These are phyloP conservation scores for Enteromius viviparus DNA, from an alignment of 2,797 vertebrate species.

Conservation along the genomic window DNA sequence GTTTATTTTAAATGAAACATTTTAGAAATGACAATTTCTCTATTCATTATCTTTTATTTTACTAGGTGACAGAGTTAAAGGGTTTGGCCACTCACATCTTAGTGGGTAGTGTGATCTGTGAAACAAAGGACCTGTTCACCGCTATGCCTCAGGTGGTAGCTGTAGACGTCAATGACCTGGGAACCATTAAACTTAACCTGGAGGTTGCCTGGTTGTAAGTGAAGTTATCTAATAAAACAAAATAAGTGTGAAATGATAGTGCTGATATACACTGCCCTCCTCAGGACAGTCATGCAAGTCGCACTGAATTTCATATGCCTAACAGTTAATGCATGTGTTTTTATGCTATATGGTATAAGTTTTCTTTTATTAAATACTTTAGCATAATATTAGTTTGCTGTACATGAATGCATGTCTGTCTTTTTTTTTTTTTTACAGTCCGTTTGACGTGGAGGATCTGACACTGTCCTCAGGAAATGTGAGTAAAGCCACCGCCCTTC, in stretches of 20 bases:
- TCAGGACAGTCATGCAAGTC: constrained; percentile 52
- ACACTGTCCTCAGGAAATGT: constrained; percentile 89
- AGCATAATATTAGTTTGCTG: neutral
- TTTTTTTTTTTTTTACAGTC: constrained; percentile 71
- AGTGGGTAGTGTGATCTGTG: constrained; percentile 96
- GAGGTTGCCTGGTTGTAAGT: constrained; percentile 99
- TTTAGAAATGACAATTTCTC: neutral
- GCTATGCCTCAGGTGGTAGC: constrained; percentile 96
- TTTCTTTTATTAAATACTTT: neutral
- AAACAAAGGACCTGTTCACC: constrained; percentile 97
- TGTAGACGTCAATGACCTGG: constrained; percentile 97
- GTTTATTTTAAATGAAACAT: neutral
- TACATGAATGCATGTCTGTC: neutral
- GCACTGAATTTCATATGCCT: neutral
- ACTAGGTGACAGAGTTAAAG: constrained; percentile 95
- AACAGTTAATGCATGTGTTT: neutral
- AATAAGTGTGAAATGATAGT: neutral
- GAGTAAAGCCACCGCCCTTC: constrained; percentile 91
- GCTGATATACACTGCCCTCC: constrained; percentile 59
- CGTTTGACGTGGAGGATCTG: constrained; percentile 95
- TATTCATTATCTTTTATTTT: neutral
- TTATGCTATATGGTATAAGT: neutral
- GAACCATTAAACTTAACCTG: constrained; percentile 97
- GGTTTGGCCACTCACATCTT: constrained; percentile 94
- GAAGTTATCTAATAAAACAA: constrained; percentile 14